Base-by-base conservation (phyloP, 2,113 vertebrate species). In the Corydoras sp. region DNA sequence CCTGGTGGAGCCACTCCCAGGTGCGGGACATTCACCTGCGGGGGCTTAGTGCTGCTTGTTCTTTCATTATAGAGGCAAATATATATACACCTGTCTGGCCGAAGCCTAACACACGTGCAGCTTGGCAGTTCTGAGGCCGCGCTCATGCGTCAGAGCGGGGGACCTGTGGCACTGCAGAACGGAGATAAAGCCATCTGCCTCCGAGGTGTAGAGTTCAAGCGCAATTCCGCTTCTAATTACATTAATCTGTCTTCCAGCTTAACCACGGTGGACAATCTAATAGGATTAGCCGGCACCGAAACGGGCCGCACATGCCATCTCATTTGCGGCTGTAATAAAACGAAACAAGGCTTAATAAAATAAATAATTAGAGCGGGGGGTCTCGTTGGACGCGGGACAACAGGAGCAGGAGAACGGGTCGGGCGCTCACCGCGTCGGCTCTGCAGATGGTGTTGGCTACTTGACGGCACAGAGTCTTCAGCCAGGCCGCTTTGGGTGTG, bases 361-460 rank as follows among this genome's bases (percentile, higher is more conserved):
- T 80, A 80, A 80, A 80, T 71, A 76, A 76, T 74, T 74, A 64
- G 31, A 24, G 65, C 66, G 71, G 58, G 32, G 32, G 68, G 54
- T 62, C 68, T 65, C 13, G 13, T 65, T 61, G 18, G 56, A 61
- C 56, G 65, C 29, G 10, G 58, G 73, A 31, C 9, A n/a, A 29
- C n/a, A n/a, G 10, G n/a, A 55, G 50, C 32, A 32, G 62, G 54
- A 30, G 51, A 72, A 59, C 48, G 56, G 62, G 62, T 29, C 18
- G 71, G 18, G 14, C 13, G 90, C 93, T 97, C 88, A 98, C 97
- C 75, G 93, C 89, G 77, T 98, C 95, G 65, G 97, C 90, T 85
- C 91, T 94, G 87, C 96, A 98, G 87, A 98, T 98, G 15, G 96
- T 98, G 86, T 98, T 95, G 85, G 97, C 96, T 68, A 99, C 91